phyloP scores from a whole-genome alignment of 1,140 invertebrate genomes.

The Reticulitermes speratus region DNA sequence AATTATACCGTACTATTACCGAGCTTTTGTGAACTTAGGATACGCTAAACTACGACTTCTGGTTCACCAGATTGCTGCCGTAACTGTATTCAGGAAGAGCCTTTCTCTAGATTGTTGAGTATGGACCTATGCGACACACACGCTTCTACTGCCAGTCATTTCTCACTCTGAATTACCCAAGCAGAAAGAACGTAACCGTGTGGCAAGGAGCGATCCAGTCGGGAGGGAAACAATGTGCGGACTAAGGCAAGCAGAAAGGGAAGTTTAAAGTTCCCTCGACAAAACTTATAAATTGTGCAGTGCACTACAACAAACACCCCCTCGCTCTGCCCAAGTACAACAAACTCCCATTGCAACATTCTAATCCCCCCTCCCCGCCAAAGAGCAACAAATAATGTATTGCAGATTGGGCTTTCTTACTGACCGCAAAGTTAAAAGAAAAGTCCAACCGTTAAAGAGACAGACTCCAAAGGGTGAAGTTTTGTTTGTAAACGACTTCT shows the following conservation, averaged over 20 bases:
- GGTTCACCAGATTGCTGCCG: too few species aligned
- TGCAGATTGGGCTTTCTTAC: not conserved
- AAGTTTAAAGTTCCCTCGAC: slow-evolving; percentile 8
- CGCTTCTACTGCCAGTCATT: not conserved
- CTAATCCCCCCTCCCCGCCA: not conserved
- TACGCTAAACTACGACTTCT: too few species aligned
- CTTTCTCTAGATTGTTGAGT: not conserved
- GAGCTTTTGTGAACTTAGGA: too few species aligned
- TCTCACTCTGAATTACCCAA: not conserved
- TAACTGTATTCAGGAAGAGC: too few species aligned
- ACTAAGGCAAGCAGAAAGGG: not conserved
- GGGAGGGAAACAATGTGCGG: not conserved
- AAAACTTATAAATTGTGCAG: slow-evolving; percentile 13
- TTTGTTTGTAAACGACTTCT: slow-evolving; percentile 8
- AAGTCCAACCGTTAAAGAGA: not conserved
- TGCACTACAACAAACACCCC: not conserved
- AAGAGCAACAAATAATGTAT: not conserved
- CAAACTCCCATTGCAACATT: not conserved
- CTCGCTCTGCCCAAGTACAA: not conserved
- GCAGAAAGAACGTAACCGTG: not conserved
- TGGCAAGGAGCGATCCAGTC: not conserved
- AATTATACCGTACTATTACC: too few species aligned
- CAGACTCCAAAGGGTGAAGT: not conserved
- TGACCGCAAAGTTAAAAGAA: not conserved
- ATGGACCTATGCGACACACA: not conserved